phyloP scores from a whole-genome alignment of 2,113 vertebrate species.

The Gobio gobio region DNA sequence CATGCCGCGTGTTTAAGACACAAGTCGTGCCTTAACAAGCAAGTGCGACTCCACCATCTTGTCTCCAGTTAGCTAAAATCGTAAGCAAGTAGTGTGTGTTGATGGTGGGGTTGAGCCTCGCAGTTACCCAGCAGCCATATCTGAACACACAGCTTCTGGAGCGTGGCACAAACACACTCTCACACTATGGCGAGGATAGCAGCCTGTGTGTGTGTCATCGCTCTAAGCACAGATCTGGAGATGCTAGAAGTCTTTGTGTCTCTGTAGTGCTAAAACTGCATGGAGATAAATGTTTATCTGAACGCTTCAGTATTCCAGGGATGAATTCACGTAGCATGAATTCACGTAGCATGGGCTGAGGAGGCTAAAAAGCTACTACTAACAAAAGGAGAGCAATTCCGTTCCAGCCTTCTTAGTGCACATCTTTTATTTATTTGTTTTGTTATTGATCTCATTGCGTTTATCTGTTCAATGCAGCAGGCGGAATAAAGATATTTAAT shows the following conservation, averaged over 20 bases:
- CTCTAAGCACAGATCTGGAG: conserved; percentile 33
- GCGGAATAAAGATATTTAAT: conserved; percentile 71
- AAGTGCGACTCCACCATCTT: conserved; percentile 23
- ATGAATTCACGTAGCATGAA: conserved; percentile 51
- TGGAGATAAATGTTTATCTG: conserved; percentile 48
- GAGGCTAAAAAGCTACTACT: conserved; percentile 48
- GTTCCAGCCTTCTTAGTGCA: conserved; percentile 45
- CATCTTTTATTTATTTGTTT: conserved; percentile 76
- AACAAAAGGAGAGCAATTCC: conserved; percentile 38
- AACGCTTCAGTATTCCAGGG: conserved; percentile 50
- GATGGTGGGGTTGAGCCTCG: conserved; percentile 34
- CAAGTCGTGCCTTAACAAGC: conserved; percentile 41
- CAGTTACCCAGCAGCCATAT: conserved; percentile 50
- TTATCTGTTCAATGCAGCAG: conserved; percentile 68
- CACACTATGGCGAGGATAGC: not conserved
- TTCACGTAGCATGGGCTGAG: conserved; percentile 42
- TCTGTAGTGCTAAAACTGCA: conserved; percentile 24
- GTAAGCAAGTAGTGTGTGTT: conserved; percentile 36
- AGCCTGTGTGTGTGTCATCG: not conserved
- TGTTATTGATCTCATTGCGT: conserved; percentile 73
- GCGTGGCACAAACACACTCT: conserved; percentile 38
- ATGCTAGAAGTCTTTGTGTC: conserved; percentile 33
- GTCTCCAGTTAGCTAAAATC: conserved; percentile 28
- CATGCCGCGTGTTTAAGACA: conserved; percentile 9
- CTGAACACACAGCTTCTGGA: conserved; percentile 34